These are phyloP conservation scores for Aphelenchoides fujianensis DNA, from an alignment of 1,140 invertebrate genomes.

Conservation along the genomic window DNA sequence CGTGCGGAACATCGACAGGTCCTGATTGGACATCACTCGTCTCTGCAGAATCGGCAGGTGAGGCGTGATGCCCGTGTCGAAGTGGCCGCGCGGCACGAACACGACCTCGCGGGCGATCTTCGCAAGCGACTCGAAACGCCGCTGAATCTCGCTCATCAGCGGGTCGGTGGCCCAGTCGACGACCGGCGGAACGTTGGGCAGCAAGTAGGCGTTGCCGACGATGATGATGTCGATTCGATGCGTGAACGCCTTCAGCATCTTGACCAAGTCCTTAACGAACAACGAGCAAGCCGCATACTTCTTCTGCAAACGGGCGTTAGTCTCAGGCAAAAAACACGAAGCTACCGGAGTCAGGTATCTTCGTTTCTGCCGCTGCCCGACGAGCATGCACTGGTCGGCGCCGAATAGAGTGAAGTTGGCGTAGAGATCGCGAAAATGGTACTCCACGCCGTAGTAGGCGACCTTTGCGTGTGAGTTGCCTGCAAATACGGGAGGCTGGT, in stretches of 20 bases:
- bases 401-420: not conserved
- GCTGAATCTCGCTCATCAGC: not conserved
- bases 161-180: too few relatives aligned
- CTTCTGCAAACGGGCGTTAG: not conserved
- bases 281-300: not conserved
- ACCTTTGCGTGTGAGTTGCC: not conserved
- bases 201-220: not conserved
- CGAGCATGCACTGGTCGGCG: not conserved
- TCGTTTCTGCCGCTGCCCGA: not conserved
- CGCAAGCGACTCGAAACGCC: not conserved
- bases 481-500: too few relatives aligned
- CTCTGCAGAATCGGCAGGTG: not conserved
- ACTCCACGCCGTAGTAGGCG: not conserved
- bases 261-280: not conserved
- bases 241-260: not conserved
- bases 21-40: not conserved
- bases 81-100: not conserved
- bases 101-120: not conserved
- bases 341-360: too few relatives aligned
- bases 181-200: too few relatives aligned
- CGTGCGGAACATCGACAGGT: not conserved
- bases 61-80: not conserved
- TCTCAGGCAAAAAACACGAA: too few relatives aligned
- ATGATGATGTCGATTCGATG: conserved; percentile 10
- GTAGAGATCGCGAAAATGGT: not conserved